Evolutionary conservation across 2,113 vertebrate genomes (phyloP), one percentile per base, ranked within the genome.

Genomic region (Leptobrachium ailaonicum): DNA sequence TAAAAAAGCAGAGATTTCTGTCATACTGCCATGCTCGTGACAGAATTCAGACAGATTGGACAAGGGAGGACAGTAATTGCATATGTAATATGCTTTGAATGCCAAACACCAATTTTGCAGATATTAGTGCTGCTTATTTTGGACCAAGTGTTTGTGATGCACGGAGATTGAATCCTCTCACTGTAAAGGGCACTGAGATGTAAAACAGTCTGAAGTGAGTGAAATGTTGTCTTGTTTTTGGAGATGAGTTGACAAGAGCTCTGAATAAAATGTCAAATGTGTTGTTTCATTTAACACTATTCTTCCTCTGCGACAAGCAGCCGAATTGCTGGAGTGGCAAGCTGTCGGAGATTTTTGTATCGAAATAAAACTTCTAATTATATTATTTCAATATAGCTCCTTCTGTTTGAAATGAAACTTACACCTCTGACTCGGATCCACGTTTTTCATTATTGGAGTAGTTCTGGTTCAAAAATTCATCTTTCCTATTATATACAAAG

Each of bases 51-150:
- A 32, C 60, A 40, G 32, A 32, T 70, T 71, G 83, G 69, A 47
- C 53, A 41, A 79, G 53, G 66, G 69, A 54, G 44, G 69, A 75
- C 78, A 78, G 6, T 75, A 78, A 74, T 85, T 71, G 69, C 67
- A 45, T 64, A 77, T 76, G 71, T 83, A 73, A 82, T 81, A 53
- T 56, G 32, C 64, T 53, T 66, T 81, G 76, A 73, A 11, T 67
- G n/a, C 54, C 64, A 0, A 13, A 60, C 14, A 14, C 75, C 40
- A 73, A 77, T 84, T 84, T 79, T 79, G 86, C 73, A 85, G 85
- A 86, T 76, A 84, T 2, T 84, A 1, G 3, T 82, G 8, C 66
- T 79, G 63, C 71, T 73, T 71, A 73, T 62, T 12, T 67, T 81
- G 47, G 12, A 66, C 69, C 67, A 71, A 72, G 58, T 2, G 43